Base-by-base conservation (phyloP, 2,888 invertebrate species). In the Agrilus cyanescens region DNA sequence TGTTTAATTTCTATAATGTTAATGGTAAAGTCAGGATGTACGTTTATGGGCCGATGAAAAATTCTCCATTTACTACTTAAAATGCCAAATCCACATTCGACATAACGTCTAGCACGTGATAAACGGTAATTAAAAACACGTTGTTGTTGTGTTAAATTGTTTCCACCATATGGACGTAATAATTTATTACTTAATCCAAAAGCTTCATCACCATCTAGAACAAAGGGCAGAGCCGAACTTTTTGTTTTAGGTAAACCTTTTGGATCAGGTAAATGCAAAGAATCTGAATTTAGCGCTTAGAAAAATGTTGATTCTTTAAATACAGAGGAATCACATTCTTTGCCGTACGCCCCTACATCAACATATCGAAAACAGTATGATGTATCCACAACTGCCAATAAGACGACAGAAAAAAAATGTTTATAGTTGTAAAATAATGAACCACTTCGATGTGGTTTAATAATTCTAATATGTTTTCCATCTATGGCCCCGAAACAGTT, bases 181-280 rank as follows among this genome's bases (percentile, higher is more conserved):
- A 57, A 33, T 50, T 53, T 51, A 45, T 55, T 46, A 43, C 45
- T 32, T 46, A 58, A 50, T 6, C 50, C 51, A 43, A 57, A 57
- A 20, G 51, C 54, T 48, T 54, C 55, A 51, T 55, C 55, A 37
- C 54, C 56, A 44, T 57, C 51, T 41, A 57, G 40, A 44, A 54
- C 53, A 50, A 42, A 44, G n/a, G 47, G 50, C 32, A 49, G 32
- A n/a, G 25, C 4, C 25, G 37, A 20, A 25, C 31, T 38, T 43
- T 49, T 43, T 29, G 41, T 34, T 47, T 44, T 45, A 42, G 51
- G 47, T 48, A 56, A 45, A 44, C 48, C 48, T 44, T 50, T 48
- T 32, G 51, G 49, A 39, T 15, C 40, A 18, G 44, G 44, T 37
- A 54, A 50, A 36, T 50, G 45, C 48, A 54, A 45, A 43, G 47